Evolutionary conservation across 2,797 vertebrate genomes (phyloP).

Genomic region (Phoxinus dragarum): DNA sequence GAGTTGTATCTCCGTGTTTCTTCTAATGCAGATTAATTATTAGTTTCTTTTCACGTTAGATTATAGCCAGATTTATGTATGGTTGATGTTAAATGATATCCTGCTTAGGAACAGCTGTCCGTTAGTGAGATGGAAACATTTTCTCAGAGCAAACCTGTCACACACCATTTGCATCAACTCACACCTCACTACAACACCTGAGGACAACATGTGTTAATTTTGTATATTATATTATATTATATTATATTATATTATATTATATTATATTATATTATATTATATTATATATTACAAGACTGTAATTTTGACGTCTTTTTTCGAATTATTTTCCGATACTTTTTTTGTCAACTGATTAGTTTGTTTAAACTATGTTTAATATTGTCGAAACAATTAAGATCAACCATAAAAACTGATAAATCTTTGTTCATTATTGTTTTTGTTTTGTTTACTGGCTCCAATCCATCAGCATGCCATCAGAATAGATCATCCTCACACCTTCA

Average conservation of each 20-base stretch:
- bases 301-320: not conserved
- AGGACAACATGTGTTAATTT: not conserved
- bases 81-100: slow-evolving; percentile 8
- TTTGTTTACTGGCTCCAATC: not conserved
- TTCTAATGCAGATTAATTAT: not conserved
- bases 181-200: not conserved
- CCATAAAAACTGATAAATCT: not conserved
- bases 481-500: not conserved
- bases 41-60: slow-evolving; percentile 3
- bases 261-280: not conserved
- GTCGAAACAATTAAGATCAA: not conserved
- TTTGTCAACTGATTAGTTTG: not conserved
- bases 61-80: not conserved
- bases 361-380: not conserved
- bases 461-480: not conserved
- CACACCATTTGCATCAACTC: slow-evolving; percentile 21
- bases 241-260: not conserved
- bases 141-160: slow-evolving; percentile 26
- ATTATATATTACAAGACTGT: no score
- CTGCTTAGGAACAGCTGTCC: slow-evolving; percentile 18
- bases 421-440: not conserved
- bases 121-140: slow-evolving; percentile 32
- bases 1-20: not conserved
- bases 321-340: not conserved
- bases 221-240: not conserved